These are phyloP conservation scores for Spea multiplicata DNA, from an alignment of 2,113 vertebrate species.

Conservation along the genomic window DNA sequence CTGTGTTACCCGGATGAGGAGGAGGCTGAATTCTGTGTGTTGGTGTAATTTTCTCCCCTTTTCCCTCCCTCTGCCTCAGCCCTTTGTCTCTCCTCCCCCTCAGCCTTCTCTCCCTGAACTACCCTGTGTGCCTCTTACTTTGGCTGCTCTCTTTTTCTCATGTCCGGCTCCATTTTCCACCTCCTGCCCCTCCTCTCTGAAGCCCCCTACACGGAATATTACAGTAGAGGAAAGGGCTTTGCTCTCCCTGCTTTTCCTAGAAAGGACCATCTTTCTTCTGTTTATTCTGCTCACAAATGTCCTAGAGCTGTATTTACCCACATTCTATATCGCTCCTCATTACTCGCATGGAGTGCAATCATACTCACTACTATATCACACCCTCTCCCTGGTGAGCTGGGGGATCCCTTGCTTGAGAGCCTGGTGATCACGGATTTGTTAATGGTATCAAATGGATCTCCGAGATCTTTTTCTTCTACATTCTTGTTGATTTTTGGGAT, in stretches of 20 bases:
- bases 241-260: constrained; percentile 3
- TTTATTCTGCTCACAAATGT: not conserved
- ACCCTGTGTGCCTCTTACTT: constrained; percentile 21
- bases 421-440: no score
- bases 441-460: no score
- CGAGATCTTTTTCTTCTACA: no score
- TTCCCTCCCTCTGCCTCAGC: constrained; percentile 10
- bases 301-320: no score
- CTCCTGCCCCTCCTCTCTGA: constrained; percentile 37
- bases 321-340: no score
- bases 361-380: no score
- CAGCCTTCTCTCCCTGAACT: not conserved
- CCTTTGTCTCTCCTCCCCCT: constrained; percentile 29
- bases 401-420: no score
- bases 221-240: not conserved
- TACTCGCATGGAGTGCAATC: no score
- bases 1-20: constrained; percentile 12
- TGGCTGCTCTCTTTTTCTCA: constrained; percentile 18
- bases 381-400: no score
- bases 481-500: no score
- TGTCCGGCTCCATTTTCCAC: constrained; percentile 11
- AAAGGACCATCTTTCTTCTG: constrained; percentile 22
- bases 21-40: not conserved
- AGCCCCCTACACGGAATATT: constrained; percentile 35
- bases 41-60: not conserved